Evolutionary conservation across 2,888 invertebrate genomes (phyloP).

Genomic region (Meta bourneti): DNA sequence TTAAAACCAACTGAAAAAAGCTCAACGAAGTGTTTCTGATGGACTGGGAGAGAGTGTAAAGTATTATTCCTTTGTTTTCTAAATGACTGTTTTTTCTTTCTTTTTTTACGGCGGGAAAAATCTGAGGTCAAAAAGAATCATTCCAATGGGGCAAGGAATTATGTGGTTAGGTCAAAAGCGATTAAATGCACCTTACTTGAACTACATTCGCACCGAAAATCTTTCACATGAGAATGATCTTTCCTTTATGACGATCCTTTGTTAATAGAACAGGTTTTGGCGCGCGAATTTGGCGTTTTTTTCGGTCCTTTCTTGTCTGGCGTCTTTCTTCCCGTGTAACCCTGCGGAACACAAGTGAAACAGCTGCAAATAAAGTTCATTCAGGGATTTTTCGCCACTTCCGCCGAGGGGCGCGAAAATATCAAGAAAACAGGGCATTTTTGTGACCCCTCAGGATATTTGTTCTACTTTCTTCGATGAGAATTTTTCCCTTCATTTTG

Average conservation of each 20-base stretch:
- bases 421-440: constrained; percentile 71
- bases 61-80: no score
- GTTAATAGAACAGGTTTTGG: constrained; percentile 63
- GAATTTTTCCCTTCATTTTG: constrained; percentile 65
- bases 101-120: constrained; percentile 39
- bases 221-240: constrained; percentile 59
- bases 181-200: constrained; percentile 48
- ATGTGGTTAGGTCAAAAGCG: constrained; percentile 41
- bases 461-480: constrained; percentile 76
- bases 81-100: not conserved
- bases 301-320: constrained; percentile 30
- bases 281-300: constrained; percentile 58
- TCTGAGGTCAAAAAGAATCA: constrained; percentile 19
- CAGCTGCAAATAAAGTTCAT: constrained; percentile 77
- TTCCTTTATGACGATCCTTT: constrained; percentile 45
- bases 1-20: no score
- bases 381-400: constrained; percentile 73
- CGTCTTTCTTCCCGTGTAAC: constrained; percentile 43
- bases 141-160: constrained; percentile 11
- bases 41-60: no score
- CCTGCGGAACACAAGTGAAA: constrained; percentile 75
- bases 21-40: no score
- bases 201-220: constrained; percentile 60
- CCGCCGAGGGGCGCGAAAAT: constrained; percentile 71
- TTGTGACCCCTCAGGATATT: constrained; percentile 74